Conservation (phyloP, 2,888 invertebrate species). For the Sphecodes monilicornis region DNA sequence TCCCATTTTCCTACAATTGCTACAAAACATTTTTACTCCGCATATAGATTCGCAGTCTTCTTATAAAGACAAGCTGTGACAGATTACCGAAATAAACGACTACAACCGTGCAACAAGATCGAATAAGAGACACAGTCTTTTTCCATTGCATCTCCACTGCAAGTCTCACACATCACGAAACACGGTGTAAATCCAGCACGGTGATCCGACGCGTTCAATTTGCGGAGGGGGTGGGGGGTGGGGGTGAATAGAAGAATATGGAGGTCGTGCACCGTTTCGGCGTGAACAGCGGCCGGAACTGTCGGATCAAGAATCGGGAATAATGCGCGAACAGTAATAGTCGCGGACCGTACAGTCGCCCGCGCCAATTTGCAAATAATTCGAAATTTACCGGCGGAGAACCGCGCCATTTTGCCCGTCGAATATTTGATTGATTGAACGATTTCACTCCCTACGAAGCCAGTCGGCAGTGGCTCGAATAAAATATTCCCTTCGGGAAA, state of each 20-base stretch:
- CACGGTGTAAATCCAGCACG: neutral
- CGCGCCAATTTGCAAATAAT: slow-evolving; percentile 53
- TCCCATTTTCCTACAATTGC: neutral
- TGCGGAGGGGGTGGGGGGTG: neutral
- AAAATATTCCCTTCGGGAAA: slow-evolving; percentile 41
- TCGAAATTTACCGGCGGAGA: slow-evolving; percentile 44
- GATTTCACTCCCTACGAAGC: slow-evolving; percentile 18
- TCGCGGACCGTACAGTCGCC: slow-evolving; percentile 35
- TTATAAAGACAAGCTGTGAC: neutral
- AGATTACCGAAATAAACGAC: neutral
- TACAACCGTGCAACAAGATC: neutral
- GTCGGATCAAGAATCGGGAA: slow-evolving; percentile 46
- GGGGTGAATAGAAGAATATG: neutral
- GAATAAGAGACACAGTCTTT: neutral
- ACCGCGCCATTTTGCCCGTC: slow-evolving; percentile 44
- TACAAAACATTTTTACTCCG: neutral
- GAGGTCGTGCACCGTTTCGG: slow-evolving; percentile 12
- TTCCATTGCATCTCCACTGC: neutral
- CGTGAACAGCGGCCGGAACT: slow-evolving; percentile 30
- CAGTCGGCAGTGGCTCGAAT: neutral
- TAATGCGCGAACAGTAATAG: slow-evolving; percentile 45
- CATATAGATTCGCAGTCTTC: neutral
- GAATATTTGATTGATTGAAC: slow-evolving; percentile 51
- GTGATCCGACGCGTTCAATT: neutral
- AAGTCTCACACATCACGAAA: neutral